A percentile compares a stretch with the other conserved stretches of the same genome.
Evolutionary conservation across 2,797 vertebrate genomes (phyloP).

Genomic region (Sternotherus odoratus): DNA sequence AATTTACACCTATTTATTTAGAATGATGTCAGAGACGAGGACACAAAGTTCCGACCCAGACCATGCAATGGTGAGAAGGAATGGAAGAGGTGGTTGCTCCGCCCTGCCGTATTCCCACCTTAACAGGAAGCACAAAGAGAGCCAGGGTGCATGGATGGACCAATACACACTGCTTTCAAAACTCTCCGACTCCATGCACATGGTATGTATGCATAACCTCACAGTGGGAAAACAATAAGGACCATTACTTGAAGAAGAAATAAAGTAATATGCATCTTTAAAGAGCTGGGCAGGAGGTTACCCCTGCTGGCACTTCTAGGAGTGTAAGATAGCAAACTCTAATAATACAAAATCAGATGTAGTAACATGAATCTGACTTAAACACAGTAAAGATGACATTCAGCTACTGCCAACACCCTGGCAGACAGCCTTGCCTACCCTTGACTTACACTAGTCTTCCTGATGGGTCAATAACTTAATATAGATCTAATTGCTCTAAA

Average conservation of each 20-base stretch:
- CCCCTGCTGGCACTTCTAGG: background rate
- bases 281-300: background rate
- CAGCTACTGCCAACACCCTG: conserved; percentile 9
- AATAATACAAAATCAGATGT: background rate
- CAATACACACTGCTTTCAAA: background rate
- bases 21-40: background rate
- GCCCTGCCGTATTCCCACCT: background rate
- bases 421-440: conserved; percentile 14
- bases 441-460: conserved; percentile 28
- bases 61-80: background rate
- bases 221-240: background rate
- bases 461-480: conserved; percentile 48
- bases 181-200: background rate
- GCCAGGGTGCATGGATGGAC: background rate
- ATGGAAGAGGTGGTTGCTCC: background rate
- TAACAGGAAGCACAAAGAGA: background rate
- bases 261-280: background rate
- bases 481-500: conserved; percentile 22
- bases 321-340: conserved; percentile 42
- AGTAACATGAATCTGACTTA: conserved; percentile 3
- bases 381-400: background rate
- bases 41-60: background rate
- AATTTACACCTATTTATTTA: too few species aligned
- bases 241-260: background rate
- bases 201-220: background rate